Percentiles rank a stretch among this genome's conserved stretches.
phyloP scores from a whole-genome alignment of 53 echinoderm and acorn worm genomes.

The Antedon mediterranea region DNA sequence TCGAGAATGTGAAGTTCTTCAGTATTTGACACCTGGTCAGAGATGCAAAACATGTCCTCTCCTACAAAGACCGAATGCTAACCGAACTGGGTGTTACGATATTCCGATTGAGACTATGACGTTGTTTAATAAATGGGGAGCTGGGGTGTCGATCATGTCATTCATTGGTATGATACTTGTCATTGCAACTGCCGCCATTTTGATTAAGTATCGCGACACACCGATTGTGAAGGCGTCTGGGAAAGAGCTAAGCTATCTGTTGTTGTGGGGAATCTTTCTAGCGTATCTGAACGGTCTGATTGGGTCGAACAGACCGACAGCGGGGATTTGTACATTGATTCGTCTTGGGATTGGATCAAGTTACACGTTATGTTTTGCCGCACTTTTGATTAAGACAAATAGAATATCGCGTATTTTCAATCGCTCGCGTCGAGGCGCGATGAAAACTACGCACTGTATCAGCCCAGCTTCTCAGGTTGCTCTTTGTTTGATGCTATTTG shows the following conservation, averaged over 20 bases:
- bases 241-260: constrained; percentile 60
- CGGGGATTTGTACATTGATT: not conserved
- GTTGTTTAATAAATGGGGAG: not conserved
- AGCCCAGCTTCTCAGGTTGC: not conserved
- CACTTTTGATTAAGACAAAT: not conserved
- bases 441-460: not conserved
- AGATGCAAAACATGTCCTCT: not conserved
- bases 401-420: not conserved
- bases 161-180: not conserved
- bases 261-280: constrained; percentile 66
- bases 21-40: not conserved
- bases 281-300: not conserved
- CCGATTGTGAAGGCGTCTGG: constrained; percentile 96
- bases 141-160: not conserved
- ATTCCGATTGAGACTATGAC: not conserved
- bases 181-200: constrained; percentile 8
- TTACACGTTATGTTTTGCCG: not conserved
- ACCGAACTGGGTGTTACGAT: not conserved
- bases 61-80: not conserved
- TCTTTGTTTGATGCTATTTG: not conserved
- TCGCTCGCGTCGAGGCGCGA: not conserved
- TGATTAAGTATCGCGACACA: constrained; percentile 51
- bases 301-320: not conserved
- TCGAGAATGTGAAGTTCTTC: not conserved
- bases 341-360: not conserved